Evolutionary conservation across 2,888 invertebrate genomes (phyloP).

Genomic region (Sinohyriopsis cumingii): DNA sequence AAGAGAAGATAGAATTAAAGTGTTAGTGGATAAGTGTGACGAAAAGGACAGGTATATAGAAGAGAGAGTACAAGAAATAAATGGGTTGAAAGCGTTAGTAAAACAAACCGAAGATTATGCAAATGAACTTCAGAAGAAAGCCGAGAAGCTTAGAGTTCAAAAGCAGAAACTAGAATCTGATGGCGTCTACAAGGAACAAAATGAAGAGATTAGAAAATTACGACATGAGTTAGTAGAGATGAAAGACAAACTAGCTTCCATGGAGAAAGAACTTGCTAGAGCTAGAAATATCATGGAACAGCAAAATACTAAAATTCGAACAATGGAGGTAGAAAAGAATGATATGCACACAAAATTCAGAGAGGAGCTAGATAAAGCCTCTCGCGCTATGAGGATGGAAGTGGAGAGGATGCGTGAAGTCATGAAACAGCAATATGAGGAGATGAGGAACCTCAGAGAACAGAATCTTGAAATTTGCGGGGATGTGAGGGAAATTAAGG

Average conservation of each 20-base stretch:
- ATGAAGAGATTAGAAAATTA: constrained; percentile 45
- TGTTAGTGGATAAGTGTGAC: constrained; percentile 35
- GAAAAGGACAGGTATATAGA: constrained; percentile 48
- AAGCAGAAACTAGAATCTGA: constrained; percentile 44
- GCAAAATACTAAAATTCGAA: constrained; percentile 47
- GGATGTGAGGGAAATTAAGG: constrained; percentile 56
- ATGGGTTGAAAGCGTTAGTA: constrained; percentile 48
- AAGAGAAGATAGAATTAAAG: constrained; percentile 45
- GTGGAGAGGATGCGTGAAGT: constrained; percentile 60
- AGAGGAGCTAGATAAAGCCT: constrained; percentile 53
- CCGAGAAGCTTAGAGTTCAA: constrained; percentile 42
- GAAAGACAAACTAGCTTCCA: constrained; percentile 43
- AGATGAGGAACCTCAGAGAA: constrained; percentile 54
- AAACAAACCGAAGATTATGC: constrained; percentile 55
- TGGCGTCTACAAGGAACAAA: constrained; percentile 40
- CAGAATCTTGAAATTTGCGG: constrained; percentile 56
- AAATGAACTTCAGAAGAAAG: constrained; percentile 46
- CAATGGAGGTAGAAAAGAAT: constrained; percentile 46
- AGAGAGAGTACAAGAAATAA: constrained; percentile 50
- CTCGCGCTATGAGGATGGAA: constrained; percentile 55
- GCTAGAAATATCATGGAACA: constrained; percentile 50
- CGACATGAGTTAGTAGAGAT: constrained; percentile 46
- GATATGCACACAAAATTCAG: constrained; percentile 47
- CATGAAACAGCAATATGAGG: constrained; percentile 59
- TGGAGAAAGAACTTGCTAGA: constrained; percentile 50